Evolutionary conservation across 2,888 invertebrate species (phyloP).

Genomic region (Drosophila rellima): DNA sequence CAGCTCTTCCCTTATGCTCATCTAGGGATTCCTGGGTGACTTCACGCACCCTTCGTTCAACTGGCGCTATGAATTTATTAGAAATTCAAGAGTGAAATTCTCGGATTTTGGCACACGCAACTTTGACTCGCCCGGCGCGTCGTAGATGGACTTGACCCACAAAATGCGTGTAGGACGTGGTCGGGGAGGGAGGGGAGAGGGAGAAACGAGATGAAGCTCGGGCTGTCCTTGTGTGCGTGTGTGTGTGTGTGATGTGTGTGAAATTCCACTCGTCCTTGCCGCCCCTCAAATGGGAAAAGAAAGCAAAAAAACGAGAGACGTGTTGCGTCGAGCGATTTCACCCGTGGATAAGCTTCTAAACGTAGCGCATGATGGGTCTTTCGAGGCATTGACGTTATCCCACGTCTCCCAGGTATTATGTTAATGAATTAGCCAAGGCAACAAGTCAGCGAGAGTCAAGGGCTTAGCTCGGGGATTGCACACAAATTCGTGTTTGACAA

Average conservation of each 20-base stretch:
- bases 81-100: conserved; percentile 79
- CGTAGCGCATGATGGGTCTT: conserved; percentile 63
- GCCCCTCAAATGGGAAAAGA: background rate
- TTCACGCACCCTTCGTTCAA: conserved; percentile 7
- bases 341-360: conserved; percentile 63
- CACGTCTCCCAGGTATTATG: conserved; percentile 71
- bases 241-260: conserved; percentile 22
- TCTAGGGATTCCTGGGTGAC: conserved; percentile 17
- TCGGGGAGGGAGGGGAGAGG: background rate
- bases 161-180: conserved; percentile 45
- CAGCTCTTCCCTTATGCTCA: conserved; percentile 2
- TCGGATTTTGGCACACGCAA: conserved; percentile 65
- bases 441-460: conserved; percentile 12
- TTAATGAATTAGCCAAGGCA: conserved; percentile 73
- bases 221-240: conserved; percentile 9
- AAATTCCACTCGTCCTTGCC: background rate
- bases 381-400: conserved; percentile 35
- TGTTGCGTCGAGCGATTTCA: conserved; percentile 64
- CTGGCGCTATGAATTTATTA: conserved; percentile 74
- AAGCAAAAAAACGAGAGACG: conserved; percentile 28
- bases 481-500: background rate
- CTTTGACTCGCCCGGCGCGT: conserved; percentile 41
- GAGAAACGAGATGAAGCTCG: background rate
- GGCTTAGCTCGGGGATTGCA: conserved; percentile 5
- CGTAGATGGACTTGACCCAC: conserved; percentile 71